phyloP scores from a whole-genome alignment of 2,888 invertebrate species.

The Cantharis nigra region DNA sequence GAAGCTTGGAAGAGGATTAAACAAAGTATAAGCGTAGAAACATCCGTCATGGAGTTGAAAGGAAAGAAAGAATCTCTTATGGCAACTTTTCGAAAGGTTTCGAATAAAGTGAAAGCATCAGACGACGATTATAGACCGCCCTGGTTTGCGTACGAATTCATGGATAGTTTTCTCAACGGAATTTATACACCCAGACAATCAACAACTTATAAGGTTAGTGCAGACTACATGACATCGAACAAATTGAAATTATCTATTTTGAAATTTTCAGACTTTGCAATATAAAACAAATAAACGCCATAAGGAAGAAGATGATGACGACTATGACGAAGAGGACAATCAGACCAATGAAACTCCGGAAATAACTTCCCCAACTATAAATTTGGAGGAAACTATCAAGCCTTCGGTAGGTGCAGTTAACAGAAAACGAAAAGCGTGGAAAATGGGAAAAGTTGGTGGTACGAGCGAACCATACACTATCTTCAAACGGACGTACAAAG shows the following conservation, averaged over 20 bases:
- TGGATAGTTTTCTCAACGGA: not conserved
- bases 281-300: not conserved
- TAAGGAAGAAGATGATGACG: not conserved
- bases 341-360: not conserved
- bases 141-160: not conserved
- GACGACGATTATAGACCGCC: not conserved
- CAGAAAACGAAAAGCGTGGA: not conserved
- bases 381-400: not conserved
- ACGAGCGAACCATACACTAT: not conserved
- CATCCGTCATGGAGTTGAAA: not conserved
- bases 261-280: not conserved
- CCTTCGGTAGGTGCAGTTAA: not conserved
- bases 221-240: not conserved
- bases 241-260: not conserved
- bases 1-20: not conserved
- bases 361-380: not conserved
- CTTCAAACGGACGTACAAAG: not conserved
- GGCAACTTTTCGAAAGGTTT: not conserved
- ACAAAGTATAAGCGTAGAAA: not conserved
- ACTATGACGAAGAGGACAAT: not conserved
- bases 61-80: not conserved
- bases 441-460: not conserved
- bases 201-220: not conserved
- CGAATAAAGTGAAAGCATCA: not conserved
- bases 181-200: not conserved